Evolutionary conservation across 2,113 vertebrate species (phyloP), one percentile per base, ranked within the genome.

Genomic region (Anarhynchus alexandrinus): DNA sequence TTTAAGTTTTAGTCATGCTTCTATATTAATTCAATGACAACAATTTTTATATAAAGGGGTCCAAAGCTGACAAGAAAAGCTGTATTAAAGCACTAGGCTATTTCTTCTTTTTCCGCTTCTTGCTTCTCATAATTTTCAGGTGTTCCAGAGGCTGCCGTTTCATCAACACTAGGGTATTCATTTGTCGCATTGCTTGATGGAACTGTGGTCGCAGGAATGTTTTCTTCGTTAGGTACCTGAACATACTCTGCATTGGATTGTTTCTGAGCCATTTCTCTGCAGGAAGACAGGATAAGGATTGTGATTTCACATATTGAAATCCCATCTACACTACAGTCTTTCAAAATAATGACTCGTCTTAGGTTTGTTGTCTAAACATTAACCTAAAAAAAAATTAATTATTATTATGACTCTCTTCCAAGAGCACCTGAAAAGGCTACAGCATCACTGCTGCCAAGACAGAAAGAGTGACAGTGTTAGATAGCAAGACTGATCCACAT

Each of bases 221-320:
- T 77, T 43, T 97, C 93, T 80, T 98, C 97, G 11, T 58, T 69
- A 47, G 98, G 96, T 72, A 98, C 95, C 49, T 94, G 51, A 36
- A 74, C 80, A 1, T 91, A 96, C 15, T 96, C 96, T 45, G 59
- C 77, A 47, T 66, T 86, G 82, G 84, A 6, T 40, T 90, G 94
- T 89, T 85, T 89, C 29, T 96, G 89, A 78, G 87, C 72, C 93
- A 98, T 98, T 87, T 97, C 97, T 94, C 98, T 98, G 95, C 58
- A 93, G 93, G 78, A 97, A 96, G 34, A 96, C 82, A 96, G 82
- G 76, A 83, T 73, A 49, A 82, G 25, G 47, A 55, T 82, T 89
- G 84, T 94, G 82, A 91, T 81, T 61, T 83, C 51, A 43, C 19
- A 8, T 32, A 40, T 17, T 72, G 61, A 91, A 91, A 91, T 66